Percentiles rank a stretch among this genome's conserved stretches.
phyloP scores from a whole-genome alignment of 2,888 invertebrate species.

The Caenorhabditis doughertyi region DNA sequence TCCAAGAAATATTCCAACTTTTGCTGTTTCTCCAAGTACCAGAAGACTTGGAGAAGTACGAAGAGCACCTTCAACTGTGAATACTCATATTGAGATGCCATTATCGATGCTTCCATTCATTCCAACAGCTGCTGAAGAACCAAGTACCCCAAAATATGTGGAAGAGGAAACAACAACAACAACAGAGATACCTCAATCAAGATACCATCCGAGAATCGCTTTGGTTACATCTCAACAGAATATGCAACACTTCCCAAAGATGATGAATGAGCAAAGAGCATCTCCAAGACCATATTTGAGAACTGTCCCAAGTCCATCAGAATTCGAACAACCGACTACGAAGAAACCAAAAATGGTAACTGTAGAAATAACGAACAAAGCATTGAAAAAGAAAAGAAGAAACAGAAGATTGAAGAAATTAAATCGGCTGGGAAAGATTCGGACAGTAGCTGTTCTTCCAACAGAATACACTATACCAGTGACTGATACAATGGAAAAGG shows the following conservation, averaged over 20 bases:
- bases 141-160: not conserved
- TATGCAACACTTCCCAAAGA: constrained; percentile 55
- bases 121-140: constrained; percentile 28
- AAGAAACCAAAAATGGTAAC: constrained; percentile 48
- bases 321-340: constrained; percentile 23
- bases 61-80: constrained; percentile 39
- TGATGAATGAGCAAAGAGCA: constrained; percentile 62
- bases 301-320: constrained; percentile 25
- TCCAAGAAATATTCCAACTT: constrained; percentile 39
- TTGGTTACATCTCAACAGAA: constrained; percentile 60
- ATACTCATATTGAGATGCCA: constrained; percentile 58
- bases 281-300: constrained; percentile 25
- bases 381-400: constrained; percentile 52
- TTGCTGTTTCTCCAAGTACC: constrained; percentile 54
- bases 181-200: not conserved
- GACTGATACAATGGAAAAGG: constrained; percentile 38
- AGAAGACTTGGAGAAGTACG: constrained; percentile 45
- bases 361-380: constrained; percentile 51
- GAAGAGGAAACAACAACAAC: constrained; percentile 19
- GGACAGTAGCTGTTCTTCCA: constrained; percentile 48
- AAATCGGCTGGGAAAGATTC: constrained; percentile 54
- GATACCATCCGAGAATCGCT: constrained; percentile 46
- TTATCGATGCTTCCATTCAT: constrained; percentile 59
- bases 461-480: constrained; percentile 39
- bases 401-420: constrained; percentile 56